These are phyloP conservation scores for Sycophaga agraensis DNA, from an alignment of 1,140 invertebrate species.

Conservation along the genomic window DNA sequence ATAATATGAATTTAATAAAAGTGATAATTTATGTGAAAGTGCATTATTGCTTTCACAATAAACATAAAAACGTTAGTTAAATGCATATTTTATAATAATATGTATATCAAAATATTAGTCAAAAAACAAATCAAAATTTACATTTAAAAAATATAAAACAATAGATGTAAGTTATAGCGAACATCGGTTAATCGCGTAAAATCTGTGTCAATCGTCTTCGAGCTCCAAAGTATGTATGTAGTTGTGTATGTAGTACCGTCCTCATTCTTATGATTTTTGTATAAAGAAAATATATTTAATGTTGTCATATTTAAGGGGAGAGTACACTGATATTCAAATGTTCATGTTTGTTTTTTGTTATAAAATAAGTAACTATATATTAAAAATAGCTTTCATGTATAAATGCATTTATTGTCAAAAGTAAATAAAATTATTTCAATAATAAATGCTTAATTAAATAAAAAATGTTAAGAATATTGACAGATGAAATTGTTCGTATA, in stretches of 20 bases:
- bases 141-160: background rate
- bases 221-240: constrained; percentile 22
- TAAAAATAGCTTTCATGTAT: background rate
- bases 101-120: background rate
- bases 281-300: constrained; percentile 19
- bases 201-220: background rate
- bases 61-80: background rate
- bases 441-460: background rate
- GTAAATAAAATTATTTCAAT: background rate
- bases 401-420: background rate
- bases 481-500: background rate
- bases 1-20: background rate
- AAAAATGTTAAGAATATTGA: background rate
- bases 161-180: background rate
- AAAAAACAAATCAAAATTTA: background rate
- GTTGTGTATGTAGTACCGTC: constrained; percentile 24
- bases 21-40: background rate
- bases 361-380: background rate
- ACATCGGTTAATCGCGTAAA: background rate
- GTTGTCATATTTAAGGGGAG: constrained; percentile 3
- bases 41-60: background rate
- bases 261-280: constrained; percentile 17
- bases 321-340: background rate
- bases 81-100: background rate
- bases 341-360: background rate